Conservation (phyloP, 2,797 vertebrate genomes). For the Chrysocyon brachyurus region DNA sequence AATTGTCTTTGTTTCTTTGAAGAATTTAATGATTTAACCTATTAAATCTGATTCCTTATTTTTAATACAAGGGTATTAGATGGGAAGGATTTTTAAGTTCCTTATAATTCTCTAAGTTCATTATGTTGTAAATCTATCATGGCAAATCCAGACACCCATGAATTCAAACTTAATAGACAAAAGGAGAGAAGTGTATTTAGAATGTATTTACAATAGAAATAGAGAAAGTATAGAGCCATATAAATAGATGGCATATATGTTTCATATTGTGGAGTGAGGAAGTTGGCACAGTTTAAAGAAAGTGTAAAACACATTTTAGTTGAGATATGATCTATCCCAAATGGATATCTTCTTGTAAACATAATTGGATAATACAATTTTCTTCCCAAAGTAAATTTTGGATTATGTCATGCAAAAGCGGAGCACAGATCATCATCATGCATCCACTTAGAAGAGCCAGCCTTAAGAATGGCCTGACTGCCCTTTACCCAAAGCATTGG, state of each 20-base stretch:
- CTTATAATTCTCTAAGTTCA: not conserved
- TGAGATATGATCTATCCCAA: not conserved
- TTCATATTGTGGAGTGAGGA: not conserved
- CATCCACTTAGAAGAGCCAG: not conserved
- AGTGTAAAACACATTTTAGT: conserved; percentile 14
- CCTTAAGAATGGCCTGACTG: not conserved
- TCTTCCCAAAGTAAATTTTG: conserved; percentile 35
- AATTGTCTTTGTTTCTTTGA: not conserved
- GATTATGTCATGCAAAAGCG: not conserved
- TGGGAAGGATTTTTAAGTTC: not conserved
- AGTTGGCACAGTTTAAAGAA: not conserved
- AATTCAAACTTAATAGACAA: not conserved
- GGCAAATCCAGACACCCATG: not conserved
- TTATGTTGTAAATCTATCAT: not conserved
- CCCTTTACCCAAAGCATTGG: not conserved
- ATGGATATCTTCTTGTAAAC: conserved; percentile 16
- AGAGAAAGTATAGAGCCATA: not conserved
- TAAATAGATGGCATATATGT: not conserved
- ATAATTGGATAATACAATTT: conserved; percentile 31
- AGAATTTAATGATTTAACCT: not conserved
- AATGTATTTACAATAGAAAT: not conserved
- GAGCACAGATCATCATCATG: not conserved
- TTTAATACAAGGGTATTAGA: not conserved
- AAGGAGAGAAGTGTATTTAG: not conserved
- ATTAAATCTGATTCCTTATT: not conserved